Evolutionary conservation across 2,888 invertebrate species (phyloP), one percentile per base, ranked within the genome.

Genomic region (Drosophila barbarae): DNA sequence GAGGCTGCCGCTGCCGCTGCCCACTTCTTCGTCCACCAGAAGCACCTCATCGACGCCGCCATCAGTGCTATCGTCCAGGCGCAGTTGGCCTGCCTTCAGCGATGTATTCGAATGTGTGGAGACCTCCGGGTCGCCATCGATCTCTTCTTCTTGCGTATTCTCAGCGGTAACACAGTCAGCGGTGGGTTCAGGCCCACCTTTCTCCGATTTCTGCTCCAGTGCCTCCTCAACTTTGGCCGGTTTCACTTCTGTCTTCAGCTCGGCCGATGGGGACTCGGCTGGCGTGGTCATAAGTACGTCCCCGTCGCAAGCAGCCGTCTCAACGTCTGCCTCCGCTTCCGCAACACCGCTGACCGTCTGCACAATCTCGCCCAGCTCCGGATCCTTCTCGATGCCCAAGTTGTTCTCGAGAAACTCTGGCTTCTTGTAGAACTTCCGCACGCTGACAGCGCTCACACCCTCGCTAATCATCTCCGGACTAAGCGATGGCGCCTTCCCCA

Each of bases 391-490:
- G 49, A 90, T 90, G 26, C 90, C 90, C 58, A 89, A 71, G 69
- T 90, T 90, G 61, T 90, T 90, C 69, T 89, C 90, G 26, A 90
- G 69, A 60, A 90, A 90, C 63, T 89, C 87, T 6, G 90, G 88
- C 63, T 89, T 89, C 66, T 89, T 89, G 60, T 90, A 90, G 59
- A 90, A 90, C 68, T 88, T 88, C n/a, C 89, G 89, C 0, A 90
- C 89, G 57, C 90, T 88, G 5, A 89, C 89, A 56, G 84, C 89
- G 53, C 88, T 87, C 2, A 89, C 85, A n/a, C 88, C 89, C 59
- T 89, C 89, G 61, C 89, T 88, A 0, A 87, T 78, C 68, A 89
- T 64, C 39, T 89, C 89, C 0, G 89, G 89, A 61, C 88, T 90
- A 1, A 89, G 59, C 0, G 89, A 89, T 2, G 86, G 79, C 9